Evolutionary conservation across 2,797 vertebrate species (phyloP).

Genomic region (Pogonophryne albipinna): DNA sequence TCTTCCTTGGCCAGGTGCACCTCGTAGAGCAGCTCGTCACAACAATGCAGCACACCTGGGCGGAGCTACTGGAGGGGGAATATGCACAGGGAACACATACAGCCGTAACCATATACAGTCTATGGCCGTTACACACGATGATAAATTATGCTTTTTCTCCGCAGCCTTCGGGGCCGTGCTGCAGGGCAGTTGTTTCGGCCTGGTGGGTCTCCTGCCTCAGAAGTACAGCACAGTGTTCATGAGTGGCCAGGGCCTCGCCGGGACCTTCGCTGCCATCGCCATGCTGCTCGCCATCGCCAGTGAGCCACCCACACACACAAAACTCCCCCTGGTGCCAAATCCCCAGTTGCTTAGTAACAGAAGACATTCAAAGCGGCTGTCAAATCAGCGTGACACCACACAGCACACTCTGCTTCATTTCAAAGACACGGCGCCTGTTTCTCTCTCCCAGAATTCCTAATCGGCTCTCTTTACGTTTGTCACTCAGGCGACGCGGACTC

Average conservation of each 20-base stretch:
- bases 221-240: conserved; percentile 91
- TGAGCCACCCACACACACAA: conserved; percentile 75
- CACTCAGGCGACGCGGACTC: conserved; percentile 81
- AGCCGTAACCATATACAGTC: no score
- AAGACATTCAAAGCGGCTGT: conserved; percentile 23
- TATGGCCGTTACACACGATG: no score
- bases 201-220: conserved; percentile 89
- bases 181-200: conserved; percentile 92
- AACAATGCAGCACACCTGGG: no score
- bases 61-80: no score
- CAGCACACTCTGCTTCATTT: not conserved
- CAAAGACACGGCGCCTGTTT: not conserved
- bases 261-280: conserved; percentile 91
- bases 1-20: no score
- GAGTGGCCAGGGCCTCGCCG: conserved; percentile 93
- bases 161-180: conserved; percentile 90
- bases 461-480: conserved; percentile 12
- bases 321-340: not conserved
- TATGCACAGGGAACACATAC: no score
- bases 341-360: conserved; percentile 57
- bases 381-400: conserved; percentile 22
- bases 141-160: not conserved
- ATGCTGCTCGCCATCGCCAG: conserved; percentile 90
- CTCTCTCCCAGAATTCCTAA: not conserved
- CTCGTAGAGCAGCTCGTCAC: no score